Evolutionary conservation across 1,140 invertebrate species (phyloP).

Genomic region (Coenobita brevimanus): DNA sequence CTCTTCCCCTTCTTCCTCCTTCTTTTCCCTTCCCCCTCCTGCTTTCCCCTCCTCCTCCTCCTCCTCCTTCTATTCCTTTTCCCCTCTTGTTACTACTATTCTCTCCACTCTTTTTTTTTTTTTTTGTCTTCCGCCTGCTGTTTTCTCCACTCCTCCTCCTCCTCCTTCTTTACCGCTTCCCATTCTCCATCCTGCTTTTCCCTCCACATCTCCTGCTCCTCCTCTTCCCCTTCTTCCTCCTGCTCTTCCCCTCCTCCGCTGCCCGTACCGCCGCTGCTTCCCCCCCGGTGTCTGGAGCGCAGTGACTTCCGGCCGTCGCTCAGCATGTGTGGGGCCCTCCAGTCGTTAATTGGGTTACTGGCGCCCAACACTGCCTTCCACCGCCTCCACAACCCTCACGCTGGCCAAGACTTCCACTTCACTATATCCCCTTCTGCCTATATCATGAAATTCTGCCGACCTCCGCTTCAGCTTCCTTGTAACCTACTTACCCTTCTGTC

Average conservation of each 20-base stretch:
- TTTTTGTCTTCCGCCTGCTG: not conserved
- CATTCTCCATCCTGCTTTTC: not conserved
- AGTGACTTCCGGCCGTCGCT: conserved; percentile 58
- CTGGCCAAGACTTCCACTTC: not conserved
- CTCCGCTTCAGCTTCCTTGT: no score
- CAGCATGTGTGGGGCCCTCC: conserved; percentile 60
- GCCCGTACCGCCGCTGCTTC: not conserved
- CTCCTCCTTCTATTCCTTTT: not conserved
- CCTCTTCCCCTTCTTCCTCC: not conserved
- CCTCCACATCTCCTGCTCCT: not conserved
- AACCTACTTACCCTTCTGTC: no score
- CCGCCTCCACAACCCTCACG: not conserved
- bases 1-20: not conserved
- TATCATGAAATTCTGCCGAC: no score
- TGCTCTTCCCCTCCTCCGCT: not conserved
- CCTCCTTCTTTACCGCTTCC: not conserved
- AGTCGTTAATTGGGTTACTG: conserved; percentile 63
- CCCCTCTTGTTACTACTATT: not conserved
- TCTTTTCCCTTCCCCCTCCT: not conserved
- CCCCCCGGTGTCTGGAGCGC: not conserved
- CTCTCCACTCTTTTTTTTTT: not conserved
- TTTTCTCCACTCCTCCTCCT: not conserved
- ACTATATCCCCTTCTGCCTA: no score
- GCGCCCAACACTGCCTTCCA: conserved; percentile 40
- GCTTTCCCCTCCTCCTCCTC: not conserved